A percentile compares a stretch with the other conserved stretches of the same genome.
Conservation (phyloP, 2,113 vertebrate genomes). For the Ciconia stormi region DNA sequence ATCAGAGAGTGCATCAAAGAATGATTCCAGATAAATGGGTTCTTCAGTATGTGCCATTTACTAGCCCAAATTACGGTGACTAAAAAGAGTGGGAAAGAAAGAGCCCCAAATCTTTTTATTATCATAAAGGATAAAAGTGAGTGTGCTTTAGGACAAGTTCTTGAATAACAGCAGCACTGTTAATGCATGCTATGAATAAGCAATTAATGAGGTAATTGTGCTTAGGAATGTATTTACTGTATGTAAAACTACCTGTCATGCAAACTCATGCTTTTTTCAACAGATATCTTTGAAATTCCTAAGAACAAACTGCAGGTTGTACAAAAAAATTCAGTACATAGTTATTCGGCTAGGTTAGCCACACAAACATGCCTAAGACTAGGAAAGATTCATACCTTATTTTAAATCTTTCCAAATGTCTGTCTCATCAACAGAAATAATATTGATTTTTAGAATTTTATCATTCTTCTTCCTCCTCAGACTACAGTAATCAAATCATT, state of each 20-base stretch:
- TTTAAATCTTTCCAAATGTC: constrained; percentile 12
- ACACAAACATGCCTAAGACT: not conserved
- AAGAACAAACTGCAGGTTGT: not conserved
- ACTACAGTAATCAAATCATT: constrained; percentile 43
- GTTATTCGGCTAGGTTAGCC: not conserved
- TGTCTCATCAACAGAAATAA: constrained; percentile 40
- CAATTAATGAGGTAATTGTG: not conserved
- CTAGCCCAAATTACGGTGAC: not conserved
- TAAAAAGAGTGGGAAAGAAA: not conserved
- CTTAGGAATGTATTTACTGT: not conserved
- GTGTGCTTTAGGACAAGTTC: not conserved
- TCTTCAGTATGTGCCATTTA: not conserved
- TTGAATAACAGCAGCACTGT: not conserved
- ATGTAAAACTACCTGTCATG: not conserved
- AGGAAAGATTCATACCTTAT: not conserved
- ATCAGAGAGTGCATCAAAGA: not conserved
- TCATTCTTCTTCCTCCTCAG: not conserved
- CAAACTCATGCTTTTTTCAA: not conserved
- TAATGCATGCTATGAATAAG: not conserved
- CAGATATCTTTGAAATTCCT: not conserved
- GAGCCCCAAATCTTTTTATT: not conserved
- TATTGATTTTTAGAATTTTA: not conserved
- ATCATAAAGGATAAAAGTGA: not conserved
- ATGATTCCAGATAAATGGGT: not conserved
- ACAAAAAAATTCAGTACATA: not conserved